Base-by-base conservation (phyloP, 2,888 invertebrate species). In the Apodemia mormo region DNA sequence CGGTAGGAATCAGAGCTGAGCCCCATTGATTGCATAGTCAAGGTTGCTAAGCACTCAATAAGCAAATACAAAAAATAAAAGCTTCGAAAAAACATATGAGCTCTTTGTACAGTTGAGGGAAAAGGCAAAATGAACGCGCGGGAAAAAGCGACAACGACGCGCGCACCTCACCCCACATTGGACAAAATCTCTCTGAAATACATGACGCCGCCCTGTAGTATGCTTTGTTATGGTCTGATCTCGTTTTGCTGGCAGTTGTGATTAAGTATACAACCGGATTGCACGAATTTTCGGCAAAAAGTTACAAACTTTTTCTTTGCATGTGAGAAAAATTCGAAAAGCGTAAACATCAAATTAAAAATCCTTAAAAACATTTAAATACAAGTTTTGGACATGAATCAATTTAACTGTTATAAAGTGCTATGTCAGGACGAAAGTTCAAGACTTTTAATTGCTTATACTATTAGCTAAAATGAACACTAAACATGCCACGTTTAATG, bases 281-380 rank as follows among this genome's bases (percentile, higher is more conserved):
- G 61, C 61, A 61, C 61, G 61, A 61, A 33, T 61, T 61, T 61
- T 61, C 33, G 33, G 14, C 12, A 7, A 61, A 61, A 61, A 61
- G 12, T 5, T 14, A 33, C 2, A 61, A 61, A 61, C 30, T 61
- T 61, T 52, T 61, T 61, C 61, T 5, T 33, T 12, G 6, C 14
- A 3, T 29, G 1, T 2, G 33, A 12, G 14, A 14, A 14, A 64
- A 37, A 14, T 37, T 6, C 2, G 5, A 14, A 14, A 33, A 14
- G 33, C 37, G n/a, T n/a, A 64, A 64, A 64, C n/a, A 54, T 22
- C 14, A 1, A 2, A 64, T 9, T 64, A 5, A n/a, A 12, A 61
- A 61, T 30, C 7, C 14, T 37, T 33, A 4, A 12, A 30, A 30
- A 12, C 10, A 14, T 64, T 37, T 2, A 37, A 64, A 64, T 14